phyloP scores from a whole-genome alignment of 2,113 vertebrate genomes.

The Brachirus orientalis region DNA sequence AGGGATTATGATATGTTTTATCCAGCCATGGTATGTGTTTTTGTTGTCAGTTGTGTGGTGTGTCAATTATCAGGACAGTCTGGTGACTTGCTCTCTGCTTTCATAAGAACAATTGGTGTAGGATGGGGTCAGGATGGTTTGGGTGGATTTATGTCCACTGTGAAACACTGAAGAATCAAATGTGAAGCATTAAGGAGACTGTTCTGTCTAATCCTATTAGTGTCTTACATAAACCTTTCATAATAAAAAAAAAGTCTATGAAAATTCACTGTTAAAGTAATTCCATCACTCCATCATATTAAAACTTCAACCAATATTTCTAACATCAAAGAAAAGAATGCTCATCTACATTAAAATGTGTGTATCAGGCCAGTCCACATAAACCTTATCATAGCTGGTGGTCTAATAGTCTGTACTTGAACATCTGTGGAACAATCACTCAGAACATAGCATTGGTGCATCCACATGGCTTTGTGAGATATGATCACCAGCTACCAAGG shows the following conservation, averaged over 20 bases:
- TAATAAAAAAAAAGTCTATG: slow-evolving; percentile 58
- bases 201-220: slow-evolving; percentile 78
- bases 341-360: no score
- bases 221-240: slow-evolving; percentile 36
- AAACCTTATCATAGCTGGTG: no score
- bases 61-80: slow-evolving; percentile 52
- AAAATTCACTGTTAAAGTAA: slow-evolving; percentile 22
- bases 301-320: neutral
- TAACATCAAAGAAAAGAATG: no score
- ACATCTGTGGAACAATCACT: no score
- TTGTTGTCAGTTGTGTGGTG: slow-evolving; percentile 54
- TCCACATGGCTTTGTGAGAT: no score
- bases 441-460: no score
- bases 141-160: slow-evolving; percentile 31
- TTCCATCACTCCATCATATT: neutral
- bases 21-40: slow-evolving; percentile 56
- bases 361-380: no score
- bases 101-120: slow-evolving; percentile 28
- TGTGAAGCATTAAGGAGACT: slow-evolving; percentile 56
- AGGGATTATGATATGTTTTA: slow-evolving; percentile 77
- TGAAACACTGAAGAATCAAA: slow-evolving; percentile 51
- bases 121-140: slow-evolving; percentile 42
- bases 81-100: slow-evolving; percentile 34
- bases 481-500: no score
- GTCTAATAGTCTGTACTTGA: no score